Percentiles rank a stretch among this genome's conserved stretches.
These are phyloP conservation scores for Dichetophora obliterata DNA, from an alignment of 2,888 invertebrate genomes.

Conservation along the genomic window DNA sequence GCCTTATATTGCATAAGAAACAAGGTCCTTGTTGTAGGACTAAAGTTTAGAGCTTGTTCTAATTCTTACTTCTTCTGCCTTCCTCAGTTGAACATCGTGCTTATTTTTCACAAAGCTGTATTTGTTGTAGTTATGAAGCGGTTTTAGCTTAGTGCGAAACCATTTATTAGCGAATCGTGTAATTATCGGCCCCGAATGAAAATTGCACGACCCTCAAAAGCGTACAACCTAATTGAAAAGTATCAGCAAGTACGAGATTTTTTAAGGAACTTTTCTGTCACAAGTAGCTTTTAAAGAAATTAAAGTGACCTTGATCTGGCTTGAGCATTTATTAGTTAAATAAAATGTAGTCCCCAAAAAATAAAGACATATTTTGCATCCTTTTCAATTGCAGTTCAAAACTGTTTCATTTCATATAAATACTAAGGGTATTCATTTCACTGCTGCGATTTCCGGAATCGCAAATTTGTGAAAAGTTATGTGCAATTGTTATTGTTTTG, in stretches of 20 bases:
- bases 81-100: not conserved
- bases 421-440: no score
- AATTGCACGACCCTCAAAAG: not conserved
- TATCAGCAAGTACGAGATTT: not conserved
- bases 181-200: constrained; percentile 11
- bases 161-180: constrained; percentile 30
- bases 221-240: not conserved
- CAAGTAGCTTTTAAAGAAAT: not conserved
- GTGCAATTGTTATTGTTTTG: no score
- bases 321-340: no score
- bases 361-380: no score
- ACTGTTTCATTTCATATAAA: no score
- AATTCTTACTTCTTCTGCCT: not conserved
- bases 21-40: not conserved
- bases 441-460: no score
- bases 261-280: not conserved
- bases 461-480: no score
- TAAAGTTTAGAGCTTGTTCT: not conserved
- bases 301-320: no score
- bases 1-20: not conserved
- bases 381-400: no score
- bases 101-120: not conserved
- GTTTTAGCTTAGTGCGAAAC: constrained; percentile 17
- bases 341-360: no score
- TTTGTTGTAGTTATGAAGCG: not conserved